A percentile compares a stretch with the other conserved stretches of the same genome.
Evolutionary conservation across 2,113 vertebrate genomes (phyloP).

Genomic region (Tichodroma muraria): DNA sequence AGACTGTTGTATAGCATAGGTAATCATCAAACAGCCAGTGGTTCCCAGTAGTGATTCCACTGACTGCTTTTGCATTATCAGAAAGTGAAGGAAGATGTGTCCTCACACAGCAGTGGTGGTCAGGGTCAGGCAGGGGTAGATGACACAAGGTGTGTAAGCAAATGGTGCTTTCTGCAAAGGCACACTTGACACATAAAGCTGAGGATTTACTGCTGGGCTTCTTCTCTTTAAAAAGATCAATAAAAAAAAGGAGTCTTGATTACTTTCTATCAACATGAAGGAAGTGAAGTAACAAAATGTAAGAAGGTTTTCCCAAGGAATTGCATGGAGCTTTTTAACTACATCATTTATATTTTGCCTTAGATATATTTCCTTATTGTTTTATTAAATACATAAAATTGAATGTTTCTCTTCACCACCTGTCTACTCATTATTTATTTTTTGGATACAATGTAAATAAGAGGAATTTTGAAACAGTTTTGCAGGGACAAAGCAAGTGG

Average conservation of each 20-base stretch:
- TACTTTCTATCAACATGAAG: not conserved
- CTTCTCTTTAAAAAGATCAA: not conserved
- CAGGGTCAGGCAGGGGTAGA: not conserved
- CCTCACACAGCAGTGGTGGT: not conserved
- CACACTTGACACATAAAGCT: not conserved
- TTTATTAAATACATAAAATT: not conserved
- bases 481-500: not conserved
- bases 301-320: not conserved
- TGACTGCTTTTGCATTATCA: not conserved
- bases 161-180: not conserved
- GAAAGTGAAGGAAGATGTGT: not conserved
- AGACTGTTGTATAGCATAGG: not conserved
- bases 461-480: not conserved
- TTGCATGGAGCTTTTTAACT: not conserved
- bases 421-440: not conserved
- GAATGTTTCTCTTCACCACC: not conserved
- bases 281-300: not conserved
- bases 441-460: not conserved
- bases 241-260: not conserved
- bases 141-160: rapidly evolving
- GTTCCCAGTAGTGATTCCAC: not conserved
- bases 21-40: not conserved
- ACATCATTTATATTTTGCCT: not conserved
- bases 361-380: not conserved
- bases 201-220: not conserved